Percentiles rank a stretch among this genome's conserved stretches.
Evolutionary conservation across 64 coral and sea anemone species (phyloP).

Genomic region (Pachyseris speciosa): DNA sequence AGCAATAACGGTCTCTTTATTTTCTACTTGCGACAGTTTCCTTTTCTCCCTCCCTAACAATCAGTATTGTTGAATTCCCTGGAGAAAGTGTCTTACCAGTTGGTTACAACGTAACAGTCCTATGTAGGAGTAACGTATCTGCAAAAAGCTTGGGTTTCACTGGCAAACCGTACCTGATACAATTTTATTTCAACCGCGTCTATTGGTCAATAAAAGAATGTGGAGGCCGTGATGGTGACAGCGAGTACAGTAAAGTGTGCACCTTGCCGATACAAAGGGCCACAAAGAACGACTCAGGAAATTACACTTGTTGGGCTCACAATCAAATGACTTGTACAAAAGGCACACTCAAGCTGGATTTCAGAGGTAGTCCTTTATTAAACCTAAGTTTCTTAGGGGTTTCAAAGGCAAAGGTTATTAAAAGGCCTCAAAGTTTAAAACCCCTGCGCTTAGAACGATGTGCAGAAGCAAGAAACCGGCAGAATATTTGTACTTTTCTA

Average conservation of each 20-base stretch:
- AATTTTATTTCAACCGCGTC: not conserved
- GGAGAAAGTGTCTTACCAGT: not conserved
- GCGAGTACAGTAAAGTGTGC: conserved; percentile 3
- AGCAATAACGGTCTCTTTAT: too few relatives aligned
- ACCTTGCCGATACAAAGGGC: not conserved
- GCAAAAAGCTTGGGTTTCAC: not conserved
- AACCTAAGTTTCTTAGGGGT: too few relatives aligned
- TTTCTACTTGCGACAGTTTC: not conserved
- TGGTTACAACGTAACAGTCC: not conserved
- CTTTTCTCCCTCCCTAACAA: not conserved
- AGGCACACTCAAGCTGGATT: not conserved
- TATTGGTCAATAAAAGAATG: not conserved
- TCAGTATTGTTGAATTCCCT: not conserved
- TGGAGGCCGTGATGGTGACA: not conserved
- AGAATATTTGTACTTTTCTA: too few relatives aligned
- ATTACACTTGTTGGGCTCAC: not conserved
- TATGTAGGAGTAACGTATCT: not conserved
- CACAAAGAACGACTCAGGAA: not conserved
- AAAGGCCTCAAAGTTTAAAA: too few relatives aligned
- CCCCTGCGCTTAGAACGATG: too few relatives aligned
- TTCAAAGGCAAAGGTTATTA: too few relatives aligned
- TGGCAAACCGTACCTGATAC: not conserved
- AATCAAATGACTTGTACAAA: not conserved
- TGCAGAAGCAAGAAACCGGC: too few relatives aligned
- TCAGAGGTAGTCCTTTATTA: not conserved